These are phyloP conservation scores for Drosophila seguyi DNA, from an alignment of 1,140 invertebrate genomes.

Conservation along the genomic window DNA sequence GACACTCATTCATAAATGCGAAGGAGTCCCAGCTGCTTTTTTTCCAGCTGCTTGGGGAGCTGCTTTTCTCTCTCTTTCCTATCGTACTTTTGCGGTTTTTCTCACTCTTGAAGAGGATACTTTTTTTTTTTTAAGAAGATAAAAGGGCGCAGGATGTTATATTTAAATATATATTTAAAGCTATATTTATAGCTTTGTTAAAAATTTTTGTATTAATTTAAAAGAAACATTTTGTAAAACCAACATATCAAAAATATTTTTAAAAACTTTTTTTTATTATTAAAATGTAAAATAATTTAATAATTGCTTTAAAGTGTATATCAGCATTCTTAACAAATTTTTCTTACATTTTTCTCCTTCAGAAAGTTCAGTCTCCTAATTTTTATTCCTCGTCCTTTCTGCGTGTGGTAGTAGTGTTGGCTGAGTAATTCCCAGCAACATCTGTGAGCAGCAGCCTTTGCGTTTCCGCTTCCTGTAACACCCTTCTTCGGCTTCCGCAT, in stretches of 20 bases:
- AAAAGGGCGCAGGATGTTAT: not conserved
- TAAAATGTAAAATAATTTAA: too few relatives aligned
- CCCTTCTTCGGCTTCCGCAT: not conserved
- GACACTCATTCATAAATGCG: conserved; percentile 69
- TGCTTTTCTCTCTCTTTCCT: conserved; percentile 5
- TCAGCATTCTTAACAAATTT: not conserved
- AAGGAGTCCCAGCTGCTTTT: conserved; percentile 39
- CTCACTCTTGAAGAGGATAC: not conserved
- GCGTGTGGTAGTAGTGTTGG: conserved; percentile 13
- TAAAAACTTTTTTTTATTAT: not conserved
- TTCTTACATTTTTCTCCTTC: conserved; percentile 1
- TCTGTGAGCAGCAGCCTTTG: conserved; percentile 30
- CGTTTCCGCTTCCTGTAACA: conserved; percentile 15
- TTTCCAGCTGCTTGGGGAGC: conserved; percentile 65
- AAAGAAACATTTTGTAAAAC: not conserved
- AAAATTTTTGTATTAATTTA: not conserved
- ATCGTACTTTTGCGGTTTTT: not conserved
- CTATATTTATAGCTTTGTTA: not conserved
- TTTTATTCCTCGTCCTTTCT: not conserved
- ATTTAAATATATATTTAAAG: too few relatives aligned
- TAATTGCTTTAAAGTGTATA: not conserved
- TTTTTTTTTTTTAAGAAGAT: not conserved
- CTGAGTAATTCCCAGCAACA: conserved; percentile 42
- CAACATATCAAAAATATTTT: not conserved
- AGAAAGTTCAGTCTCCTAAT: not conserved